A percentile compares a stretch with the other conserved stretches of the same genome.
These are phyloP conservation scores for Piprites chloris DNA, from an alignment of 2,113 vertebrate species.

Conservation along the genomic window DNA sequence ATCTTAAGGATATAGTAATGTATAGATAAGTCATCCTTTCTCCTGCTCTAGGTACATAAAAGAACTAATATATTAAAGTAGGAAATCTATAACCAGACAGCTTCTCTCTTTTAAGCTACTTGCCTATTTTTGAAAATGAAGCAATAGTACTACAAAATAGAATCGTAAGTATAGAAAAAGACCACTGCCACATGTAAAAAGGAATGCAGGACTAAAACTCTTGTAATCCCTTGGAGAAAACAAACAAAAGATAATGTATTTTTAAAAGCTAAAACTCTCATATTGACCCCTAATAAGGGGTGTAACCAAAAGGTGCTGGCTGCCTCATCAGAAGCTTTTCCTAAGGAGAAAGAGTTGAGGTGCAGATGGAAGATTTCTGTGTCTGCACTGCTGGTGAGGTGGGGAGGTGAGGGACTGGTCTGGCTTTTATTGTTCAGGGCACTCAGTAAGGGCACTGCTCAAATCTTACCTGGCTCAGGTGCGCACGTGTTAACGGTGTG, in stretches of 20 bases:
- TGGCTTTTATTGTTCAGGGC: neutral
- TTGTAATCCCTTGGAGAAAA: accelerated
- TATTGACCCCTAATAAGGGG: accelerated
- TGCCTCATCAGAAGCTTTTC: neutral
- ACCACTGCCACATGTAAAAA: accelerated
- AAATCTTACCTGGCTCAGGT: neutral
- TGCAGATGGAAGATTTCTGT: neutral
- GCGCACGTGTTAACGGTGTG: accelerated
- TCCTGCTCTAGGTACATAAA: neutral
- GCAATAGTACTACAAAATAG: neutral
- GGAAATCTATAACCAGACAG: neutral
- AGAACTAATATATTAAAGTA: neutral
- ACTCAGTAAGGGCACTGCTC: neutral
- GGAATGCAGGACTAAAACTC: accelerated
- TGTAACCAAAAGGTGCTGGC: accelerated
- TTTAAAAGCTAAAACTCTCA: neutral
- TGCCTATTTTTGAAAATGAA: neutral
- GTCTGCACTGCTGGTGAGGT: neutral
- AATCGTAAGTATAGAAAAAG: neutral
- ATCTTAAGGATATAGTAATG: neutral
- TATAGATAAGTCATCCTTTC: neutral
- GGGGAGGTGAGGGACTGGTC: neutral
- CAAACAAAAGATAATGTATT: no score
- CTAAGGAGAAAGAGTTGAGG: accelerated
- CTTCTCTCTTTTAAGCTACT: neutral